A percentile compares a stretch with the other conserved stretches of the same genome.
Conservation (phyloP, 2,113 vertebrate genomes). For the Ginglymostoma cirratum region DNA sequence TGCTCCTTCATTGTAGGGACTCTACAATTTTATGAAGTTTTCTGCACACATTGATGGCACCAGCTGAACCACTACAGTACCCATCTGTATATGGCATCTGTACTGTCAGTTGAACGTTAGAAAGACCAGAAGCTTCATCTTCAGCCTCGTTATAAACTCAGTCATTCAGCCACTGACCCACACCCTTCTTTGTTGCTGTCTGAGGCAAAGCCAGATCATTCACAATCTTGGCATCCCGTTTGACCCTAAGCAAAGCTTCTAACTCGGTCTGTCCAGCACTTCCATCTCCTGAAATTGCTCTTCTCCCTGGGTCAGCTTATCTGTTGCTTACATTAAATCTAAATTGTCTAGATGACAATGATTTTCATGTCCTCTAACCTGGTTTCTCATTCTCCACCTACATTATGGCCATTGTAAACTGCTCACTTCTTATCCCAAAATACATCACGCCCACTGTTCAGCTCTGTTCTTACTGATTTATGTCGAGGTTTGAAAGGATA, state of each 20-base stretch:
- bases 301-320: not conserved
- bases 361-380: not conserved
- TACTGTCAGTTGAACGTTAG: too few species aligned
- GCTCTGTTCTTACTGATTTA: not conserved
- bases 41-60: not conserved
- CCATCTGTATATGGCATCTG: too few species aligned
- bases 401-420: not conserved
- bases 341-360: not conserved
- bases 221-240: not conserved
- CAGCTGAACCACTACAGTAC: too few species aligned
- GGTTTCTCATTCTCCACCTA: not conserved
- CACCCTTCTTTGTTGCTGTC: too few species aligned
- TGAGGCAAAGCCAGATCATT: too few species aligned
- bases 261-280: not conserved
- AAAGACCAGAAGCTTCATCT: too few species aligned
- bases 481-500: not conserved
- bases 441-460: not conserved
- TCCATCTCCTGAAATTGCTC: not conserved
- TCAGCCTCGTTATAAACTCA: too few species aligned
- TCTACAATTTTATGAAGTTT: too few species aligned
- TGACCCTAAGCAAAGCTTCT: not conserved
- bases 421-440: not conserved
- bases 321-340: not conserved
- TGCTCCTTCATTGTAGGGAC: too few species aligned
- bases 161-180: too few species aligned